These are phyloP conservation scores for Scleropages formosus DNA, from an alignment of 2,797 vertebrate genomes.

Conservation along the genomic window DNA sequence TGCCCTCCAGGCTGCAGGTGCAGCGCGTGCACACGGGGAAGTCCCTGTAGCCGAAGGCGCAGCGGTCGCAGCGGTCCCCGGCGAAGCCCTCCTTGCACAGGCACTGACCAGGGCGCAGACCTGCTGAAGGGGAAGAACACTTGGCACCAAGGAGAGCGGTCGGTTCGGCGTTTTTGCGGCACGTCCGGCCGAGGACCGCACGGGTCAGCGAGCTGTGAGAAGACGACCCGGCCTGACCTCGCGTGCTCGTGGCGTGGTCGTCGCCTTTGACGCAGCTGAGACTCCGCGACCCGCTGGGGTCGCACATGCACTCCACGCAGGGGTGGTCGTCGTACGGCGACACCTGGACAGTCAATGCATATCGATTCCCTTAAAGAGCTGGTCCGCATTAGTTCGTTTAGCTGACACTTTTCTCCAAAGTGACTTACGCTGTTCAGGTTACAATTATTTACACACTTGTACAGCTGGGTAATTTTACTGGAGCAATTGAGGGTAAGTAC, in stretches of 20 bases:
- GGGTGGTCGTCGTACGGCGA: conserved; percentile 79
- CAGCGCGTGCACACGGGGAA: conserved; percentile 80
- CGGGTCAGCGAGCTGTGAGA: too few relatives aligned
- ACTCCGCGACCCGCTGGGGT: conserved; percentile 73
- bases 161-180: too few relatives aligned
- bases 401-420: too few relatives aligned
- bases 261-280: conserved; percentile 75
- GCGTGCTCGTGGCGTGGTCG: conserved; percentile 56
- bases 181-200: background rate
- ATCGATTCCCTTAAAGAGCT: too few relatives aligned
- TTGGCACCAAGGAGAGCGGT: too few relatives aligned
- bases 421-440: too few relatives aligned
- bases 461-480: too few relatives aligned
- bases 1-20: conserved; percentile 79
- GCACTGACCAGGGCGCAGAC: conserved; percentile 79
- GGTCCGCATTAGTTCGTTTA: too few relatives aligned
- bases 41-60: conserved; percentile 81
- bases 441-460: too few relatives aligned
- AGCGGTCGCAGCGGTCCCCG: conserved; percentile 79
- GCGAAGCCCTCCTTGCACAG: conserved; percentile 80
- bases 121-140: conserved; percentile 51
- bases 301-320: conserved; percentile 79
- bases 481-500: too few relatives aligned
- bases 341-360: conserved; percentile 67
- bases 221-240: conserved; percentile 56